phyloP scores from a whole-genome alignment of 1,140 invertebrate genomes.

The Tribolium castaneum region DNA sequence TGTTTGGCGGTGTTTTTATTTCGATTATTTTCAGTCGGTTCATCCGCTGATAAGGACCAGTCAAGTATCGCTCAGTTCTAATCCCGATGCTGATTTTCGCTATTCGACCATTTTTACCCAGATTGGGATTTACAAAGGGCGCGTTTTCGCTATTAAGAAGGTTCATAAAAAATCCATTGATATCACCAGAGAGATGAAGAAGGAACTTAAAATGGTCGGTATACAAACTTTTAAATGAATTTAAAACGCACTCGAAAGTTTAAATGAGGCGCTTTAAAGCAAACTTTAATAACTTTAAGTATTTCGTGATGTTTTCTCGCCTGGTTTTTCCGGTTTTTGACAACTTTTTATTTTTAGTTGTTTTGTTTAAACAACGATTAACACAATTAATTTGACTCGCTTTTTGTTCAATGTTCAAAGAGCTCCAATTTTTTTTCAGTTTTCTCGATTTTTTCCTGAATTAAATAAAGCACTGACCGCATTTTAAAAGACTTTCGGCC shows the following conservation, averaged over 20 bases:
- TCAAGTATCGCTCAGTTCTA: conserved; percentile 87
- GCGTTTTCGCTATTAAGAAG: conserved; percentile 87
- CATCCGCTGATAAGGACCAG: conserved; percentile 79
- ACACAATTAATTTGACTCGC: too few relatives aligned
- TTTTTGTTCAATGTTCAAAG: too few relatives aligned
- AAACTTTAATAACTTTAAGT: too few relatives aligned
- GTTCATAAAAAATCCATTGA: conserved; percentile 88
- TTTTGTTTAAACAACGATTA: too few relatives aligned
- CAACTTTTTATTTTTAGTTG: too few relatives aligned
- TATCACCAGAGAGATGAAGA: conserved; percentile 91
- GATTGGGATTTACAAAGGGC: conserved; percentile 89
- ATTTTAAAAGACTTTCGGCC: too few relatives aligned
- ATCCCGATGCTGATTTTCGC: conserved; percentile 85
- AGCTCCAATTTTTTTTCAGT: too few relatives aligned
- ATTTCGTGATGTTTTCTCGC: too few relatives aligned
- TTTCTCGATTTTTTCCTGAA: too few relatives aligned
- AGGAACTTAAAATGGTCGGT: conserved; percentile 90
- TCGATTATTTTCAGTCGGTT: conserved; percentile 50
- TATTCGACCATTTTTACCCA: conserved; percentile 89
- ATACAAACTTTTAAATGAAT: neutral
- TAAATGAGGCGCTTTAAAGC: neutral
- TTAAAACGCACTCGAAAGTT: neutral
- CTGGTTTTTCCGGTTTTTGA: too few relatives aligned
- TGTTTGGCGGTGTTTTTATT: neutral
- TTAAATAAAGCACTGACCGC: too few relatives aligned